phyloP scores from a whole-genome alignment of 92 coral and sea anemone genomes.

The Heteractis magnifica region DNA sequence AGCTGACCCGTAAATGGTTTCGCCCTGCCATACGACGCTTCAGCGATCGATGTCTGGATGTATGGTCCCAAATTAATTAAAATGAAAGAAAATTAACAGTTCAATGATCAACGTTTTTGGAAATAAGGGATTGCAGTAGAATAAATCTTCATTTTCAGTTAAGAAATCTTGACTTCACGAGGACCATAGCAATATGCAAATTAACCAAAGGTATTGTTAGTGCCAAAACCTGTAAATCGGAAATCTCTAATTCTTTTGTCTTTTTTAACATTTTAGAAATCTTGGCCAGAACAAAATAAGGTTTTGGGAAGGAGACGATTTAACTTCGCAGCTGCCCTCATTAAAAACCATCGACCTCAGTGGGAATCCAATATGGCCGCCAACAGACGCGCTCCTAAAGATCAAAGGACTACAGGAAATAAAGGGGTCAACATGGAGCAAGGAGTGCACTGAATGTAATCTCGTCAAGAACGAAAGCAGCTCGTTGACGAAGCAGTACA shows the following conservation, averaged over 20 bases:
- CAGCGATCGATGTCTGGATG: no score
- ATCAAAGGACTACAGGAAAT: slow-evolving; percentile 44
- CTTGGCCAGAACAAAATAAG: slow-evolving; percentile 20
- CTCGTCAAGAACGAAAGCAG: slow-evolving; percentile 37
- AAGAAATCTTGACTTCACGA: no score
- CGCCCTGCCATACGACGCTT: no score
- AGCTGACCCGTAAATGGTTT: no score
- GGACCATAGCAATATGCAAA: no score
- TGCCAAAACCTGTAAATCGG: no score
- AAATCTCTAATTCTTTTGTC: neutral
- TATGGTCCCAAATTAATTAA: no score
- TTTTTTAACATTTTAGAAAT: slow-evolving; percentile 14
- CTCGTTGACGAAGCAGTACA: slow-evolving; percentile 1
- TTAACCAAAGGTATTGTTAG: no score
- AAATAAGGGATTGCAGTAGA: no score
- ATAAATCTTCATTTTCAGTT: no score
- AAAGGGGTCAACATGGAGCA: slow-evolving; percentile 65
- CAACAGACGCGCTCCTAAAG: slow-evolving; percentile 41
- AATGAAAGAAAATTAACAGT: no score
- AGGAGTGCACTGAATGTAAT: slow-evolving; percentile 45
- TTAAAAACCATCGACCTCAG: slow-evolving; percentile 43
- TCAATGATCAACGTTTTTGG: no score
- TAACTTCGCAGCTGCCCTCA: slow-evolving; percentile 34
- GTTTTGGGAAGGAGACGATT: slow-evolving; percentile 17
- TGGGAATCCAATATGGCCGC: slow-evolving; percentile 34